Conservation (phyloP, 2,113 vertebrate species). For the Chaetops frenatus region DNA sequence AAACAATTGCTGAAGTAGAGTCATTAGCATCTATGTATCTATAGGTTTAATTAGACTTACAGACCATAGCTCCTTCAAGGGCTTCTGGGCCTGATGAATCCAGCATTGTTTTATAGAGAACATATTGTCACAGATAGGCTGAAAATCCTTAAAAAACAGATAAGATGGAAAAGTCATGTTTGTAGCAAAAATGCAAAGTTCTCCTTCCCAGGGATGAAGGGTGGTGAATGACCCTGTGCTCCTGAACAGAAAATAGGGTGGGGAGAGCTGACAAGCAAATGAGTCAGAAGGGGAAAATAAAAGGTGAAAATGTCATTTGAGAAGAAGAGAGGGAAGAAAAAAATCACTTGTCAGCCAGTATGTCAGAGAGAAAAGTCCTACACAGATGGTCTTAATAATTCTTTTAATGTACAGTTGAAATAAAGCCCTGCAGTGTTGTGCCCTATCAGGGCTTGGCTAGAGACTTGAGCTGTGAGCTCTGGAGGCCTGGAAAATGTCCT, state of each 20-base stretch:
- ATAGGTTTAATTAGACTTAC: not conserved
- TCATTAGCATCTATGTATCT: not conserved
- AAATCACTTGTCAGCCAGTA: not conserved
- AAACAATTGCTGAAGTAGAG: not conserved
- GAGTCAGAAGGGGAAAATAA: not conserved
- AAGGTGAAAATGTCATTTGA: not conserved
- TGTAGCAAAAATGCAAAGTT: not conserved
- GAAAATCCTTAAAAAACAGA: not conserved
- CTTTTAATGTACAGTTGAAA: not conserved
- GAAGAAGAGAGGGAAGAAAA: not conserved
- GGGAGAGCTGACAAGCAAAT: not conserved
- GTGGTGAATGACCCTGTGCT: not conserved
- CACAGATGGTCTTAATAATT: constrained; percentile 16
- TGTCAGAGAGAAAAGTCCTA: not conserved
- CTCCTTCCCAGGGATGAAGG: not conserved
- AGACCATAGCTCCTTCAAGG: not conserved
- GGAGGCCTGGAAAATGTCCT: constrained; percentile 45
- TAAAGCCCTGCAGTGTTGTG: not conserved
- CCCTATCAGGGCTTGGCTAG: not conserved
- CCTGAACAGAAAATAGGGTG: not conserved
- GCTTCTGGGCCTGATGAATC: not conserved
- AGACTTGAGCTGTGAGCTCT: constrained; percentile 7
- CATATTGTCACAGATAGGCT: not conserved
- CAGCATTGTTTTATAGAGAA: not conserved
- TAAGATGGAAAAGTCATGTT: not conserved